These are phyloP conservation scores for Leptinotarsa tumamoca DNA, from an alignment of 2,888 invertebrate species.

Conservation along the genomic window DNA sequence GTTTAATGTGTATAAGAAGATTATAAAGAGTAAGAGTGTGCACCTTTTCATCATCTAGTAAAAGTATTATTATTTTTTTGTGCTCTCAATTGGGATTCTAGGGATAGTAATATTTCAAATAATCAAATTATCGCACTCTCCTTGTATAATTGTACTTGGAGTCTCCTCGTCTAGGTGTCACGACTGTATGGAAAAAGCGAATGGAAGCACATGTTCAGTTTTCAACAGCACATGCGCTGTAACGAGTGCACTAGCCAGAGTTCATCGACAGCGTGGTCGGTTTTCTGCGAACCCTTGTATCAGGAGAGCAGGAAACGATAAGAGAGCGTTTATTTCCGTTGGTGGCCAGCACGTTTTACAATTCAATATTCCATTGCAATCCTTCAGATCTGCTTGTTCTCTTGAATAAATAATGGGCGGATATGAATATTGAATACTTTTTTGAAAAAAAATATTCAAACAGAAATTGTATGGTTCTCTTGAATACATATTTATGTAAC, in stretches of 20 bases:
- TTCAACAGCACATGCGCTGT: constrained; percentile 11
- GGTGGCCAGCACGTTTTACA: constrained; percentile 29
- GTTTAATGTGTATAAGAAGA: no score
- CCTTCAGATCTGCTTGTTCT: constrained; percentile 18
- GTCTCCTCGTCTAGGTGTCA: constrained; percentile 35
- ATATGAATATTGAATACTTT: constrained; percentile 27
- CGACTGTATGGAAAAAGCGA: constrained; percentile 1
- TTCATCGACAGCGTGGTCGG: constrained; percentile 57
- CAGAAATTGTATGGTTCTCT: no score
- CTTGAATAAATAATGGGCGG: constrained; percentile 13
- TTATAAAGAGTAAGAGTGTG: no score
- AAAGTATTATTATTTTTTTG: no score
- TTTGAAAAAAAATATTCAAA: not conserved
- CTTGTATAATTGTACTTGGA: constrained; percentile 18
- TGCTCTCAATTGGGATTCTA: no score
- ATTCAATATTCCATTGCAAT: constrained; percentile 38
- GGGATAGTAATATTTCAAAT: no score
- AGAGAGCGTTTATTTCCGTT: constrained; percentile 37
- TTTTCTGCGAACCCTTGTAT: constrained; percentile 53
- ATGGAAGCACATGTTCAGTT: constrained; percentile 7
- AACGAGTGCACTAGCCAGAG: constrained; percentile 30
- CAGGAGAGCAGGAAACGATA: constrained; percentile 49
- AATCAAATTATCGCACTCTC: not conserved
- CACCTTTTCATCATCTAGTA: no score
- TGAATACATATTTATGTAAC: no score